Evolutionary conservation across 2,113 vertebrate genomes (phyloP).

Genomic region (Lasiurus cinereus): DNA sequence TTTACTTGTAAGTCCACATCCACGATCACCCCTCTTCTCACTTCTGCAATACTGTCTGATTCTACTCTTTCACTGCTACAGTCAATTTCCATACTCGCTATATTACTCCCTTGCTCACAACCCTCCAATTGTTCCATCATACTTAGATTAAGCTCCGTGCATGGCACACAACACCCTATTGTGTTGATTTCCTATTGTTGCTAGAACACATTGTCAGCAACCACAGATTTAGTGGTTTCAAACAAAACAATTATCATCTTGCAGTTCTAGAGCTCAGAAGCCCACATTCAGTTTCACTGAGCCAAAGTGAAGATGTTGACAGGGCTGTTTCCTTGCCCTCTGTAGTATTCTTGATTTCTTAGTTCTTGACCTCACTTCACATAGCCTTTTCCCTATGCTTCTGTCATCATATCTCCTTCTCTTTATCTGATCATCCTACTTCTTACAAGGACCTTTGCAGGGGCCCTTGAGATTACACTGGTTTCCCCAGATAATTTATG

Average conservation of each 20-base stretch:
- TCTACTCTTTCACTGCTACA: neutral
- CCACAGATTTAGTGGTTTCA: neutral
- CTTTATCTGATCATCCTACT: neutral
- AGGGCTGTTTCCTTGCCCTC: neutral
- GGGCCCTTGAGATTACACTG: neutral
- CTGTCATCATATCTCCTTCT: neutral
- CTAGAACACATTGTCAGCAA: neutral
- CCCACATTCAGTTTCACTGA: neutral
- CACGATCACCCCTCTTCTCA: neutral
- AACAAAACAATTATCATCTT: neutral
- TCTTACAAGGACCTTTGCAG: too few species aligned
- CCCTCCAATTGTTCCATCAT: neutral
- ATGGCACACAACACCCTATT: fast-evolving
- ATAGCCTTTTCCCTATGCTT: neutral
- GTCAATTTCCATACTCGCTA: neutral
- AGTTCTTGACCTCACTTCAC: neutral
- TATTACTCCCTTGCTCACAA: neutral
- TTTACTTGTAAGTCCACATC: neutral
- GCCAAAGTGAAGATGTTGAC: neutral
- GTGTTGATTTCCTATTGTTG: neutral
- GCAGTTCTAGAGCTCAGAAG: neutral
- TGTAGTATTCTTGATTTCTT: neutral
- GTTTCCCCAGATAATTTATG: neutral
- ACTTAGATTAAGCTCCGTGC: neutral
- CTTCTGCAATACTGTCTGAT: fast-evolving